Conservation (phyloP, 2,113 vertebrate species). For the Odocoileus hemionus region DNA sequence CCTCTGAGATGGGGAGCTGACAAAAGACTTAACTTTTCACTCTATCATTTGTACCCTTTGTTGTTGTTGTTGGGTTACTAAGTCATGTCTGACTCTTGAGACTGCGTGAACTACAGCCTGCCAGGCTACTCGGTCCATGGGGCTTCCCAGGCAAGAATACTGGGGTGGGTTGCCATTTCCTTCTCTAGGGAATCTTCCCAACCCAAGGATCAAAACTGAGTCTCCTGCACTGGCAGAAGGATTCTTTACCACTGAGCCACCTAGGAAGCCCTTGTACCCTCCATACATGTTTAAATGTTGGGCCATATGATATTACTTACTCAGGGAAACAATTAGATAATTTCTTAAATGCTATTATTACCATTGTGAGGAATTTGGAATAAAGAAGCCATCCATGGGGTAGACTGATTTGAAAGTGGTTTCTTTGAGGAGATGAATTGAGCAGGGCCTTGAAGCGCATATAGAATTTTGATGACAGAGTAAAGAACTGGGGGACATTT, state of each 20-base stretch:
- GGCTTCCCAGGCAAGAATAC: background rate
- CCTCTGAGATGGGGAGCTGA: background rate
- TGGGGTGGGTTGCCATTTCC: background rate
- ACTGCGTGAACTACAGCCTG: background rate
- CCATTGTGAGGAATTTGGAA: background rate
- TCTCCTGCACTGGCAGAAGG: background rate
- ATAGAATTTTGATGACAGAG: background rate
- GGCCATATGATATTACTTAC: background rate
- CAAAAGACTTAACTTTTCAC: background rate
- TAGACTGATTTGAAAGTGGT: background rate
- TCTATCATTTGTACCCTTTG: background rate
- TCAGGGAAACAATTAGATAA: background rate
- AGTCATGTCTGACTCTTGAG: background rate
- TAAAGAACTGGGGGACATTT: background rate
- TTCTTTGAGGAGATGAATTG: background rate
- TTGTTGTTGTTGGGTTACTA: background rate
- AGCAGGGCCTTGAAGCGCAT: background rate
- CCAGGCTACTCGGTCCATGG: background rate
- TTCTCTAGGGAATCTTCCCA: background rate
- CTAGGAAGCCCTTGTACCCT: background rate
- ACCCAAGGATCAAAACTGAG: background rate
- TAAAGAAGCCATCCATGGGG: background rate
- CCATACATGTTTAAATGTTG: background rate
- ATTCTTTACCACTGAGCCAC: background rate
- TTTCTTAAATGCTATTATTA: background rate